Base-by-base conservation (phyloP, 92 coral and sea anemone species). In the Epizoanthus fatuus region DNA sequence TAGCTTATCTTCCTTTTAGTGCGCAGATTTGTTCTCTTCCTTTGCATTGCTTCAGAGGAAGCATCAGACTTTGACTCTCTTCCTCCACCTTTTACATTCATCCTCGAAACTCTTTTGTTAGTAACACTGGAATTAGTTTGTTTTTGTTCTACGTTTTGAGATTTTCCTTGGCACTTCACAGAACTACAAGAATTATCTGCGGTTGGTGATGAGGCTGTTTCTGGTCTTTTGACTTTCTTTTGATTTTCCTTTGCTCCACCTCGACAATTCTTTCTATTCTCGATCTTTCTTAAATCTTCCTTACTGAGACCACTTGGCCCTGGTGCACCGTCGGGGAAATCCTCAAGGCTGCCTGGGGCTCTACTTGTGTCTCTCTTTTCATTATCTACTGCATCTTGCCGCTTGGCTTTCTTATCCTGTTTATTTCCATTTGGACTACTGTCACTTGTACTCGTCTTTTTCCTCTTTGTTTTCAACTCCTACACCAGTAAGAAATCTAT, bases 1-100 rank as follows among this genome's bases (percentile, higher is more conserved):
- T 95, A 95, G 64, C 91, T 86, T 7, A 95, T 86, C 67, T 85
- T 90, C 67, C 72, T 88, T 60, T 84, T 85, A 71, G 86, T 90
- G 5, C 98, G 91, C 22, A 87, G 83, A 15, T 84, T 87, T 80
- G 77, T 64, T 62, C 75, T 85, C 59, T 19, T 78, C 22, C 12
- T 57, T 77, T 59, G 19, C 40, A 74, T 71, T 82, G 76, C 67
- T 66, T 72, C 2, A 3, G 51, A 44, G 55, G 55, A 20, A 37
- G 38, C 29, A 10, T 42, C 32, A 38, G 29, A 14, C 44, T 64
- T 68, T 63, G 44, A 35, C 17, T 63, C 54, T 35, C 40, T 56
- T 54, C 14, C 54, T 60, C 63, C 29, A 14, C 7, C 69, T 53
- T 78, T 16, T 13, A 9, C 58, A 13, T 92, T 60, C 29, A 19